Evolutionary conservation across 2,113 vertebrate genomes (phyloP), one percentile per base, ranked within the genome.

Genomic region (Plecturocebus donacophilus): DNA sequence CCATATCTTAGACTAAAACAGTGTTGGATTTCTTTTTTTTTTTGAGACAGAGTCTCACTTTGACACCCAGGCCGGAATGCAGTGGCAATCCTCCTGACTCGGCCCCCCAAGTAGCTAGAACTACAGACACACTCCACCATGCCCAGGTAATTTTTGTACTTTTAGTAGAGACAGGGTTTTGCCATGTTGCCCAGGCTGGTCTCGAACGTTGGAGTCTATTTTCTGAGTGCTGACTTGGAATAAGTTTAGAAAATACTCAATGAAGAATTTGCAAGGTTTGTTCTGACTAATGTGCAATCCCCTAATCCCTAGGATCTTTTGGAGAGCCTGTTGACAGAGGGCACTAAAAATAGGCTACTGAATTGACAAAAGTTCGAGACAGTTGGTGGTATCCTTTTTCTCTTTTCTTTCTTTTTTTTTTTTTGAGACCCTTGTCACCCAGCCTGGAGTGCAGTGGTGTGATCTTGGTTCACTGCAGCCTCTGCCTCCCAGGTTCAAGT

Each of bases 201-300:
- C 5, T 64, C 2, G 61, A 19, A 68, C 16, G 6, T 32, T 73
- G 25, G 38, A 92, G 16, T 91, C 58, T 16, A 54, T 68, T 58
- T 94, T 84, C 76, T 87, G 83, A 97, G 84, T 90, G 87, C 64
- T 84, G 58, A 83, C 45, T 96, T 95, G 86, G 93, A 91, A 83
- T 30, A 84, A 84, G 49, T 89, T 87, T 93, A 89, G 86, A 87
- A 96, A 89, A 27, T 40, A 83, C 45, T 47, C 83, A 80, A 47
- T 85, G 38, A 56, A 79, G 68, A 90, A 64, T 76, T 80, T 95
- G 77, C 76, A 93, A 86, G 54, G 42, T 87, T 96, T 87, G 6
- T 90, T 87, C 52, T 68, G 38, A 87, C 35, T 47, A 56, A 40
- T 64, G 42, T 76, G 54, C 84, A 64, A 3, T 35, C 35, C 27